phyloP scores from a whole-genome alignment of 2,888 invertebrate species.

The Eumerus sabulonum region DNA sequence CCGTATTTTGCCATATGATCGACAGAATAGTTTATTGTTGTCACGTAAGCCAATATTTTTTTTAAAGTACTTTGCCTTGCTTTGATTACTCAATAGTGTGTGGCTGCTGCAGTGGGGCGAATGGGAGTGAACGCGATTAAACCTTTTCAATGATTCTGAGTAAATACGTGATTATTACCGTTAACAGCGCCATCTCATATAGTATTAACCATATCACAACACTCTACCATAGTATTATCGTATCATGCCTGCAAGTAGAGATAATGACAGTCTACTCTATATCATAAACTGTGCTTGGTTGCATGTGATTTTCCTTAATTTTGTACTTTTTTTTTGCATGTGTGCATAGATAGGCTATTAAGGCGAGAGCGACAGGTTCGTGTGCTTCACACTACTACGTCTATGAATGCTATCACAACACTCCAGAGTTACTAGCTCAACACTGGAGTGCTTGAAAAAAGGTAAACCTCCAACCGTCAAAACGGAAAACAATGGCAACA shows the following conservation, averaged over 20 bases:
- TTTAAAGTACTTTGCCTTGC: no score
- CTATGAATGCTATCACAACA: constrained; percentile 14
- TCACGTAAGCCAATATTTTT: no score
- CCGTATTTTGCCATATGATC: no score
- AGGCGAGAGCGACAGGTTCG: not conserved
- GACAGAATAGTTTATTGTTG: no score
- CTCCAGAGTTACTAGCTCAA: not conserved
- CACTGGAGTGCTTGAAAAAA: no score
- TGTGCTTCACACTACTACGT: constrained; percentile 8
- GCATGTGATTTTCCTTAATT: constrained; percentile 47
- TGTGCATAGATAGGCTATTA: constrained; percentile 27
- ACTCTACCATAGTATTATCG: not conserved
- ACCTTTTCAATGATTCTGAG: no score
- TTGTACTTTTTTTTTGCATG: constrained; percentile 17
- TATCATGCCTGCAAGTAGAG: constrained; percentile 6
- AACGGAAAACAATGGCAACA: constrained; percentile 61
- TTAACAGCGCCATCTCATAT: constrained; percentile 5
- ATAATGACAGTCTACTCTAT: constrained; percentile 10
- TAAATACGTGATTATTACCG: no score
- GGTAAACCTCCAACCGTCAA: constrained; percentile 35
- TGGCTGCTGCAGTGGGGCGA: no score
- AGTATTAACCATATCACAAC: constrained; percentile 5
- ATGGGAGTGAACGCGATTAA: no score
- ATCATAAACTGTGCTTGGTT: constrained; percentile 11
- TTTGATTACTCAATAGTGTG: no score